Evolutionary conservation across 1,140 invertebrate genomes (phyloP), one percentile per base, ranked within the genome.

Genomic region (Globodera rostochiensis): DNA sequence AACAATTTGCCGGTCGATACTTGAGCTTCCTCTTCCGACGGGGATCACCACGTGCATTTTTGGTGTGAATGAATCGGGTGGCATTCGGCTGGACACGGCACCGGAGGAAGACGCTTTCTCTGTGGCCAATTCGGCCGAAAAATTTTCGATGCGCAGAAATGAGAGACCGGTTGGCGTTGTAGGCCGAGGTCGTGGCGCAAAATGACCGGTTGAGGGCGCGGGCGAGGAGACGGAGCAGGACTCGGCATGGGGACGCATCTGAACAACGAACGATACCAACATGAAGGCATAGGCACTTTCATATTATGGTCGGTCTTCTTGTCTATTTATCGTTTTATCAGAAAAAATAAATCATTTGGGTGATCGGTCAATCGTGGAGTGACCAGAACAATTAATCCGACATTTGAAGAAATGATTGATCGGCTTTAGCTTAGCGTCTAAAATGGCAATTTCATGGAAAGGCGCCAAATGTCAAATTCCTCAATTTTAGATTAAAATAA

Each of bases 1-100:
- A 53, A n/a, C 75, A 76, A 8, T 80, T 78, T 19, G 77, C 77
- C 60, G 60, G 70, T 60, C 60, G 60, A 64, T 60, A 75, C 84
- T 25, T 67, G 80, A 45, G 53, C 57, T 50, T 66, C 57, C 64
- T 66, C 77, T 79, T 80, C 84, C 15, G 57, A 64, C 6, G 9
- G 81, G 57, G 53, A 70, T 57, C 9, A 71, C 69, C 36, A 71
- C 69, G 69, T 47, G 69, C 69, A 71, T 71, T 47, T 71, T 36
- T 11, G 69, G 69, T 36, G 19, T 45, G 69, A 71, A 71, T 47
- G 69, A 71, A 1, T 71, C 69, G 69, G 69, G 36, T 6, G 69
- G 69, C 69, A 71, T 71, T 71, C 69, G 69, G 9, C 19, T 11
- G 25, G 69, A 36, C 7, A 25, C 69, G 15, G 57, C 57, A 19